Evolutionary conservation across 2,113 vertebrate species (phyloP).

Genomic region (Epinephelus fuscoguttatus): DNA sequence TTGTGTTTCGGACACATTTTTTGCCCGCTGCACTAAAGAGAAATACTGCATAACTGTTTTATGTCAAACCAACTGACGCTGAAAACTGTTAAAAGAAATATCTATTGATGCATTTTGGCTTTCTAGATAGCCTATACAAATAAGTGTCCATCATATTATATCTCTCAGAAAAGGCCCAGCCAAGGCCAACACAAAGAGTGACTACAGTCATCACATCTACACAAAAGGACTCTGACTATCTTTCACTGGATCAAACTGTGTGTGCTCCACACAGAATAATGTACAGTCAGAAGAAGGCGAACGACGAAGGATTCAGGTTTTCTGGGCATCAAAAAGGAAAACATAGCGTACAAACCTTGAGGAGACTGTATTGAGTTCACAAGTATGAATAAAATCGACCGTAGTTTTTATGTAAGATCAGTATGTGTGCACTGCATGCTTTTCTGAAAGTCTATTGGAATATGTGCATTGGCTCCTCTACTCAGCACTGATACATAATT

Average conservation of each 20-base stretch:
- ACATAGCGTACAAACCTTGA: slow-evolving; percentile 28
- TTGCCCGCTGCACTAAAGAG: neutral
- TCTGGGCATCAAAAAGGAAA: slow-evolving; percentile 37
- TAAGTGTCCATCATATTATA: slow-evolving; percentile 31
- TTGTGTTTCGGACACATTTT: too few species aligned
- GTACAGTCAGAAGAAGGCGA: neutral
- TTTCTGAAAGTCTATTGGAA: slow-evolving; percentile 2
- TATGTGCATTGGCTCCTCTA: neutral
- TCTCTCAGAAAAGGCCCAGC: slow-evolving; percentile 25
- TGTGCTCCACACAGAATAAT: neutral
- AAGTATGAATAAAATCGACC: slow-evolving; percentile 26
- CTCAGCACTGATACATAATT: slow-evolving; percentile 19
- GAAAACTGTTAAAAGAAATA: slow-evolving; percentile 3
- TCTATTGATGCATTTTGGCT: slow-evolving; percentile 9
- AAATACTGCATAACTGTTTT: neutral
- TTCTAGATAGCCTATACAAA: neutral
- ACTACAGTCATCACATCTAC: slow-evolving; percentile 30
- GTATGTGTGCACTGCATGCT: neutral
- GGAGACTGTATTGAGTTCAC: slow-evolving; percentile 27
- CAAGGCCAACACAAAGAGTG: slow-evolving; percentile 55
- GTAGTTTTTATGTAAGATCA: neutral
- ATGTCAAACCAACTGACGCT: neutral
- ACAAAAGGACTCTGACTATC: slow-evolving; percentile 53
- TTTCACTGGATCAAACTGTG: slow-evolving; percentile 26
- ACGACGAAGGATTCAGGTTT: slow-evolving; percentile 20